Percentiles rank a stretch among this genome's conserved stretches.
These are phyloP conservation scores for Tupaia chinensis DNA, from an alignment of 2,113 vertebrate species.

Conservation along the genomic window DNA sequence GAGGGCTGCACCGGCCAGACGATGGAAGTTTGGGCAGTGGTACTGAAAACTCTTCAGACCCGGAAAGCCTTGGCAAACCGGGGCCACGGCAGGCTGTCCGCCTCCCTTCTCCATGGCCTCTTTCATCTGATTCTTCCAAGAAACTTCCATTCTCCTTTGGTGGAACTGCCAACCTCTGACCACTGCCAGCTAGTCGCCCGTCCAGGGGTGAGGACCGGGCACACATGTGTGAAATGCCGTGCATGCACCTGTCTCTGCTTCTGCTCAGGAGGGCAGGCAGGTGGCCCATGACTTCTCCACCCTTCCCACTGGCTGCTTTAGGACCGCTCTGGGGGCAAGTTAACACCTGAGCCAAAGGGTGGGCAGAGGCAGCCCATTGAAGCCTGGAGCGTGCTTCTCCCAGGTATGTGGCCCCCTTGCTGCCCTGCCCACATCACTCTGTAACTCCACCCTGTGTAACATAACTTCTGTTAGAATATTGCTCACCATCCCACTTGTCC, in stretches of 20 bases:
- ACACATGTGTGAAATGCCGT: fast-evolving
- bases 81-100: too few relatives aligned
- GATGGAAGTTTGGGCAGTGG: not conserved
- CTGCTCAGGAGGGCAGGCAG: not conserved
- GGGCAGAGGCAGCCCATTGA: not conserved
- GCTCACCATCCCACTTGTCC: not conserved
- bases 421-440: fast-evolving
- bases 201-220: not conserved
- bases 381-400: too few relatives aligned
- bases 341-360: not conserved
- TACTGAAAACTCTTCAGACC: not conserved
- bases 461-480: too few relatives aligned
- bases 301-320: not conserved
- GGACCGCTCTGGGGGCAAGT: not conserved
- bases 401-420: fast-evolving
- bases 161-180: not conserved
- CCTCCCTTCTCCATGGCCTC: too few relatives aligned
- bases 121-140: not conserved
- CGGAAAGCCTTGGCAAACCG: too few relatives aligned
- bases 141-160: not conserved
- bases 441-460: not conserved
- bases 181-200: not conserved
- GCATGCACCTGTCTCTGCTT: not conserved
- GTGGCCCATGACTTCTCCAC: too few relatives aligned
- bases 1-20: not conserved